These are phyloP conservation scores for Noctua janthina DNA, from an alignment of 2,888 invertebrate species.

Conservation along the genomic window DNA sequence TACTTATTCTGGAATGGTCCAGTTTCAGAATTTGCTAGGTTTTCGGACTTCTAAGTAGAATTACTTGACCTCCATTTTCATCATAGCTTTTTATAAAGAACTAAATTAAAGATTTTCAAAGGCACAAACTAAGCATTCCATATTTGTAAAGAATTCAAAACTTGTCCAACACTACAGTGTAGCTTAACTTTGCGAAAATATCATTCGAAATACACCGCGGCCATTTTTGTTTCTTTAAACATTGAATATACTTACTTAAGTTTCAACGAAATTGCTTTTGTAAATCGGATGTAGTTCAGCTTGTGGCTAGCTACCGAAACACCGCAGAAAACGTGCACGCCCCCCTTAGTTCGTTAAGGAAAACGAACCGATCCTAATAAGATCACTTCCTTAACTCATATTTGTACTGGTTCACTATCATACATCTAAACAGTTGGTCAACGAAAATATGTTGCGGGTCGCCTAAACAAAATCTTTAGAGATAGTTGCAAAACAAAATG, in stretches of 20 bases:
- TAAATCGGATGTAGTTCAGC: slow-evolving; percentile 23
- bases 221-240: background rate
- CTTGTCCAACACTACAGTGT: background rate
- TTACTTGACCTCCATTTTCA: slow-evolving; percentile 21
- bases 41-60: background rate
- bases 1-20: background rate
- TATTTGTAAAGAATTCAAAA: background rate
- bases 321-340: slow-evolving; percentile 41
- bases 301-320: slow-evolving; percentile 25
- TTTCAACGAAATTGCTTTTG: slow-evolving; percentile 31
- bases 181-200: background rate
- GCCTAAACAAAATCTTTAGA: slow-evolving; percentile 61
- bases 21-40: background rate
- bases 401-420: slow-evolving; percentile 51
- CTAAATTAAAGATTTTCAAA: background rate
- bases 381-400: slow-evolving; percentile 59
- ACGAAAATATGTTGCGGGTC: slow-evolving; percentile 49
- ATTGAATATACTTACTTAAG: background rate
- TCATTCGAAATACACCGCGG: background rate
- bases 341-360: slow-evolving; percentile 55
- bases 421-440: slow-evolving; percentile 37
- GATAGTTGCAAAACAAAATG: slow-evolving; percentile 67
- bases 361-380: slow-evolving; percentile 54
- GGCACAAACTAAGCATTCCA: background rate
- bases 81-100: background rate